phyloP scores from a whole-genome alignment of 2,888 invertebrate genomes.

The Parnassius apollo region DNA sequence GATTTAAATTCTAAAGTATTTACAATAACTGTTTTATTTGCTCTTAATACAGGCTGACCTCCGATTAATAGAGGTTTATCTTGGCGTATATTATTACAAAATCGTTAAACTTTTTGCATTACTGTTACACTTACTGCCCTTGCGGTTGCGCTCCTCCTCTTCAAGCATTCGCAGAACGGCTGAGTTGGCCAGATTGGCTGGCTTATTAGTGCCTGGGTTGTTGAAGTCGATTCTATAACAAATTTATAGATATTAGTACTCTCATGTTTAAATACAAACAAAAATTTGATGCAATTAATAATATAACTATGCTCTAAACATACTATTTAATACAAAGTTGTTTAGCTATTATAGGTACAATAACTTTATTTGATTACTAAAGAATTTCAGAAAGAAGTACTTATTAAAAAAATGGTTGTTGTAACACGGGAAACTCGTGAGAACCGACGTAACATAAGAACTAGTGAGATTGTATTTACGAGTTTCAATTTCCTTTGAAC shows the following conservation, averaged over 20 bases:
- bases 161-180: conserved; percentile 92
- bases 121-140: conserved; percentile 79
- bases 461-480: conserved; percentile 40
- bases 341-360: no score
- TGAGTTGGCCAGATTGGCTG: conserved; percentile 91
- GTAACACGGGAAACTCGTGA: conserved; percentile 46
- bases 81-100: neutral
- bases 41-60: neutral
- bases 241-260: conserved; percentile 22
- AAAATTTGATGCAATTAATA: no score
- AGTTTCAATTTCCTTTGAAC: conserved; percentile 19
- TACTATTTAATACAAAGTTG: no score
- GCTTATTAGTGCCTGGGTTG: conserved; percentile 85
- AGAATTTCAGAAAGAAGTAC: neutral
- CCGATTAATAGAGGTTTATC: neutral
- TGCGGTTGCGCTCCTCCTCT: conserved; percentile 88
- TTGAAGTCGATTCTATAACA: conserved; percentile 89
- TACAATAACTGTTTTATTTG: neutral
- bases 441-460: conserved; percentile 37
- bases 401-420: conserved; percentile 22
- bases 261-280: no score
- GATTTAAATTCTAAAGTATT: no score
- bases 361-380: neutral
- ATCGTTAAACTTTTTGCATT: neutral
- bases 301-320: no score